phyloP scores from a whole-genome alignment of 2,888 invertebrate species.

The Metalampra italica region DNA sequence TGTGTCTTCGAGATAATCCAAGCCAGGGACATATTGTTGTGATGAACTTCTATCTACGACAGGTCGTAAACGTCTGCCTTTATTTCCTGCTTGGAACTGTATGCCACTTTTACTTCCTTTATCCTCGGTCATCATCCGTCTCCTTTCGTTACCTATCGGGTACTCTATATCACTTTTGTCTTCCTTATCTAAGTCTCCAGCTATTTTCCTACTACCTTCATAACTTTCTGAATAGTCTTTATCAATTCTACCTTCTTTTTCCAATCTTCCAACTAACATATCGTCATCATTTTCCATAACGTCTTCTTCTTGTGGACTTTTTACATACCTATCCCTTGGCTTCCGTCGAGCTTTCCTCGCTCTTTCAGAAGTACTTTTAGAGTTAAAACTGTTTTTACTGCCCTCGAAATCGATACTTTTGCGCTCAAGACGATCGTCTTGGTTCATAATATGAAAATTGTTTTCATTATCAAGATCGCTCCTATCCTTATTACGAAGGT shows the following conservation, averaged over 20 bases:
- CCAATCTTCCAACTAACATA: neutral
- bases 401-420: constrained; percentile 21
- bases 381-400: constrained; percentile 24
- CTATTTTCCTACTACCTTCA: neutral
- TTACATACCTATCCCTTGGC: constrained; percentile 36
- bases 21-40: neutral
- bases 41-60: neutral
- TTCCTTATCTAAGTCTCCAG: neutral
- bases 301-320: neutral
- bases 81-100: too few species aligned
- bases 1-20: constrained; percentile 4
- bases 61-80: neutral
- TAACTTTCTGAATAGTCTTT: neutral
- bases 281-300: neutral
- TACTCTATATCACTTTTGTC: neutral
- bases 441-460: constrained; percentile 24
- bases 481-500: constrained; percentile 24
- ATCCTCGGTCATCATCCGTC: neutral
- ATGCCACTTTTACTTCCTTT: neutral
- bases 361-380: constrained; percentile 30
- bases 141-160: neutral
- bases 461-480: constrained; percentile 26
- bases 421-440: constrained; percentile 10
- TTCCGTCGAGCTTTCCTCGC: constrained; percentile 35
- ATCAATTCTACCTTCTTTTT: neutral